phyloP scores from a whole-genome alignment of 2,797 vertebrate genomes.

The Microcaecilia unicolor region DNA sequence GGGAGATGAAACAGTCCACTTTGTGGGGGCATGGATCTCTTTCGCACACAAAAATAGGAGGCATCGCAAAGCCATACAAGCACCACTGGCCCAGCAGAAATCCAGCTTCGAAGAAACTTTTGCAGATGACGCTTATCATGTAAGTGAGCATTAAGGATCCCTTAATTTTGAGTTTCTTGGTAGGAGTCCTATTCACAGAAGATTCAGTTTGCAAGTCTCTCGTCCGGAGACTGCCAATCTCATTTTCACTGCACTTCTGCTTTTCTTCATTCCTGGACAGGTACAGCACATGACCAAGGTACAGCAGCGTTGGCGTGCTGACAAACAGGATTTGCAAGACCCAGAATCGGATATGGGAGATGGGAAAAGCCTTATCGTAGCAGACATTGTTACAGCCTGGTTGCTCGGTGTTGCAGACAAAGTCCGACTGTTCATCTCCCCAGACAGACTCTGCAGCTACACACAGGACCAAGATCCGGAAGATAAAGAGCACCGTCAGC shows the following conservation, averaged over 20 bases:
- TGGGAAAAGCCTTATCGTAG: slow-evolving; percentile 73
- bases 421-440: slow-evolving; percentile 67
- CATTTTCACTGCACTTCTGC: not conserved
- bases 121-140: slow-evolving; percentile 52
- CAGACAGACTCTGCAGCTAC: slow-evolving; percentile 66
- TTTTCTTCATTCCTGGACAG: slow-evolving; percentile 10
- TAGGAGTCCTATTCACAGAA: not conserved
- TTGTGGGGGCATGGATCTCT: slow-evolving; percentile 56
- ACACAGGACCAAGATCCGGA: slow-evolving; percentile 64
- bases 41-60: slow-evolving; percentile 48
- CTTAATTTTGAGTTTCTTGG: slow-evolving; percentile 14
- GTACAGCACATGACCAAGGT: slow-evolving; percentile 62
- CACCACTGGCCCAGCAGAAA: slow-evolving; percentile 65
- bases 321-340: slow-evolving; percentile 71
- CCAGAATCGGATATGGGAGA: slow-evolving; percentile 74
- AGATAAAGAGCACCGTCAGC: slow-evolving; percentile 73
- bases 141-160: slow-evolving; percentile 58
- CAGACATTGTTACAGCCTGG: slow-evolving; percentile 64
- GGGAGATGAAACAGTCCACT: slow-evolving; percentile 71
- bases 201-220: not conserved
- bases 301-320: slow-evolving; percentile 68
- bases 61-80: slow-evolving; percentile 63
- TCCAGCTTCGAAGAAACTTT: slow-evolving; percentile 55
- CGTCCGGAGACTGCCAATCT: slow-evolving; percentile 17
- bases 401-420: slow-evolving; percentile 65